Evolutionary conservation across 2,888 invertebrate genomes (phyloP).

Genomic region (Cataglyphis livida): DNA sequence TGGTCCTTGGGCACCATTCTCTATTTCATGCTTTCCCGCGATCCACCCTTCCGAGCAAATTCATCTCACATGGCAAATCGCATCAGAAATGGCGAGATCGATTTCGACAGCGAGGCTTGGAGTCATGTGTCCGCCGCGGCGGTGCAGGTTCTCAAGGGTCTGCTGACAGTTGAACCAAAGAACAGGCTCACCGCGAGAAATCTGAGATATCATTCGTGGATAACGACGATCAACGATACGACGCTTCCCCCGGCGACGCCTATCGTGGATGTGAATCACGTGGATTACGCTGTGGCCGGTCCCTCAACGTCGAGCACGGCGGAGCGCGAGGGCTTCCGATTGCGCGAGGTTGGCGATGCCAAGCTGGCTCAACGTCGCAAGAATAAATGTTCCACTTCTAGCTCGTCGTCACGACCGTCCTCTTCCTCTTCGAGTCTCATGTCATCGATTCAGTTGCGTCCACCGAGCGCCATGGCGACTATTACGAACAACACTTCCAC

Average conservation of each 20-base stretch:
- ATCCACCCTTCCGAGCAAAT: slow-evolving; percentile 92
- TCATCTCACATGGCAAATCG: slow-evolving; percentile 92
- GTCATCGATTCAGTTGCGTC: slow-evolving; percentile 76
- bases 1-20: slow-evolving; percentile 98
- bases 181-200: slow-evolving; percentile 90
- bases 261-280: background rate
- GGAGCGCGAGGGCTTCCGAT: slow-evolving; percentile 89
- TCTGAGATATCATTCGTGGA: slow-evolving; percentile 90
- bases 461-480: slow-evolving; percentile 74
- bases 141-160: slow-evolving; percentile 91
- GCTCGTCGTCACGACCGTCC: slow-evolving; percentile 85
- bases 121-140: slow-evolving; percentile 90
- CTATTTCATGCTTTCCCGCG: slow-evolving; percentile 95
- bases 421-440: slow-evolving; percentile 67
- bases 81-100: slow-evolving; percentile 92
- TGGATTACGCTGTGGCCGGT: background rate
- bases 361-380: slow-evolving; percentile 90
- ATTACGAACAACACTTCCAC: slow-evolving; percentile 71
- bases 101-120: slow-evolving; percentile 92
- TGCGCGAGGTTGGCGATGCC: slow-evolving; percentile 91
- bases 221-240: slow-evolving; percentile 82
- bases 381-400: slow-evolving; percentile 87
- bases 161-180: slow-evolving; percentile 92
- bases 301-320: slow-evolving; percentile 7
- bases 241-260: background rate